Evolutionary conservation across 2,113 vertebrate genomes (phyloP), one percentile per base, ranked within the genome.

Genomic region (Labeo catla): DNA sequence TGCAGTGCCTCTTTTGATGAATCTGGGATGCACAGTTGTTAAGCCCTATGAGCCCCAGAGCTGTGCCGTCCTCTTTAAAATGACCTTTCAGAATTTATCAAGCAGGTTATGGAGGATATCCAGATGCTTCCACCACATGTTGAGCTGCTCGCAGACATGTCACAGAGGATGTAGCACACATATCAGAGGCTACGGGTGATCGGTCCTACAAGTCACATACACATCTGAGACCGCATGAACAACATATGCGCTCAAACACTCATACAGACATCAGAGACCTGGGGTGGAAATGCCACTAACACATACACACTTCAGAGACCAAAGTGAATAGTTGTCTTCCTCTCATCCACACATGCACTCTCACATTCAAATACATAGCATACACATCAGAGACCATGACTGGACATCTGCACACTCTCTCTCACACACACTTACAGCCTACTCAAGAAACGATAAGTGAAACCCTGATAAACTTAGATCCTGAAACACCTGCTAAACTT

Each of bases 121-220:
- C 81, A 84, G 81, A 84, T 73, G 81, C 81, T 54, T 73, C 68
- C 65, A 28, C 66, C 81, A 84, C 81, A 84, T 84, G 81, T 84
- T 84, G 81, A 43, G 68, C 50, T 54, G 68, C 81, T 73, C 21
- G 12, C 50, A 59, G 50, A 73, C 81, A 45, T 73, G 52, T 70
- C 81, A 57, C 66, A 54, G 15, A 84, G 63, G 47, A 82, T 82
- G 80, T 82, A 70, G 63, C 66, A 73, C 81, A 73, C 81, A 84
- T 72, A 72, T 73, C 81, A 36, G 19, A 83, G 81, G 65, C 63
- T 52, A 82, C 19, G 47, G 47, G 61, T 82, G 80, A 82, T 34
- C 63, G 9, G 28, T 34, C 59, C 59, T 47, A 65, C 79, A 81
- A 65, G 43, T 65, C 39, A 49, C 80, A 68, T 65, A 54, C 23